phyloP scores from a whole-genome alignment of 2,113 vertebrate species.

The Oncorhynchus gorbuscha region DNA sequence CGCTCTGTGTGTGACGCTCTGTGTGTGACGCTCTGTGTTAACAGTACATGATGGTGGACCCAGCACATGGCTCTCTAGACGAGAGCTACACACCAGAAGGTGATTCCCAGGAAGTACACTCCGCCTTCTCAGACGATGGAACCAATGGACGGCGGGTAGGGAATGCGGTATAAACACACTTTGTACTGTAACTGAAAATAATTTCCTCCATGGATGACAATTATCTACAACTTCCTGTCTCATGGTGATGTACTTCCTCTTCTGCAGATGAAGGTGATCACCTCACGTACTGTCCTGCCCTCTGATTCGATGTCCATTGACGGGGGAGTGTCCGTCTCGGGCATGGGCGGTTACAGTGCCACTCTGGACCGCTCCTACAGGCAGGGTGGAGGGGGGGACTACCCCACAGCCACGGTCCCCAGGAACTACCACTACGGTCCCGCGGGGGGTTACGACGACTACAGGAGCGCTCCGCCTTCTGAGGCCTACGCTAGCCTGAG shows the following conservation, averaged over 20 bases:
- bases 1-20: neutral
- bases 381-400: slow-evolving; percentile 71
- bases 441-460: slow-evolving; percentile 79
- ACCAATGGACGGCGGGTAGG: slow-evolving; percentile 80
- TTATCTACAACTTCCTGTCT: neutral
- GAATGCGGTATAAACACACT: slow-evolving; percentile 76
- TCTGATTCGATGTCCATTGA: slow-evolving; percentile 71
- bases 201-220: neutral
- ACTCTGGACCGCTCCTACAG: slow-evolving; percentile 91
- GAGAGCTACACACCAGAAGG: slow-evolving; percentile 90
- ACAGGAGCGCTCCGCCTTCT: slow-evolving; percentile 67
- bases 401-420: slow-evolving; percentile 88
- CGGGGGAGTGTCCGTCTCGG: slow-evolving; percentile 70
- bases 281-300: slow-evolving; percentile 82
- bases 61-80: slow-evolving; percentile 83
- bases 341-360: slow-evolving; percentile 79
- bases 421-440: slow-evolving; percentile 93
- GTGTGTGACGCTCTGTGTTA: slow-evolving; percentile 11
- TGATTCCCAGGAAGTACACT: slow-evolving; percentile 85
- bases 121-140: slow-evolving; percentile 89
- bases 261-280: slow-evolving; percentile 86
- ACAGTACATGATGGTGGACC: slow-evolving; percentile 88
- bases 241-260: neutral
- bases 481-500: slow-evolving; percentile 88
- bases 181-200: neutral